These are phyloP conservation scores for Otolemur crassicaudatus DNA, from an alignment of 2,797 vertebrate species.

Conservation along the genomic window DNA sequence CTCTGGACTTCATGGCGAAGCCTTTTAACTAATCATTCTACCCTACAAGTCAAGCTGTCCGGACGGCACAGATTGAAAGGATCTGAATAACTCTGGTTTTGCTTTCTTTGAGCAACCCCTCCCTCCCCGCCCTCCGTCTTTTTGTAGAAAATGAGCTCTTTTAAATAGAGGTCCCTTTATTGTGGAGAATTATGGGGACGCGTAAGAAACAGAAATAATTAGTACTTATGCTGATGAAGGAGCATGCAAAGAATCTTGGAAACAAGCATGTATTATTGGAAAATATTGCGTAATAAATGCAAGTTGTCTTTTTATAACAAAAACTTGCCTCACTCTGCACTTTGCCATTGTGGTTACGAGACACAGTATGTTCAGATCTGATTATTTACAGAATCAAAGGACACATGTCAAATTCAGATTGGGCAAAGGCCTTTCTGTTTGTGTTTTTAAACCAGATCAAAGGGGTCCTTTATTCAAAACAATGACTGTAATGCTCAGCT, in stretches of 20 bases:
- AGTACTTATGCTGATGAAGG: not conserved
- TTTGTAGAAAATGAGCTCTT: conserved; percentile 46
- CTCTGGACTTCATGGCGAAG: not conserved
- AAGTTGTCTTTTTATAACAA: conserved; percentile 62
- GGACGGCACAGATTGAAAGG: not conserved
- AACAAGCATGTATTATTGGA: conserved; percentile 40
- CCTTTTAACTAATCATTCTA: not conserved
- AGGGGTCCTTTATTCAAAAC: conserved; percentile 66
- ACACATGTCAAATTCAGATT: conserved; percentile 70
- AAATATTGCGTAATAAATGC: conserved; percentile 69
- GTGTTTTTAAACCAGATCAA: conserved; percentile 76
- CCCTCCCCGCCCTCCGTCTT: not conserved
- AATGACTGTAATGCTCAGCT: conserved; percentile 60
- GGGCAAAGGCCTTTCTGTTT: conserved; percentile 63
- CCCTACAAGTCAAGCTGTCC: not conserved
- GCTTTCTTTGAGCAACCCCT: conserved; percentile 37
- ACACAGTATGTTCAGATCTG: conserved; percentile 65
- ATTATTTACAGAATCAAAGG: conserved; percentile 75
- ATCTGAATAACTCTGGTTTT: conserved; percentile 50
- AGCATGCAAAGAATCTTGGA: conserved; percentile 42
- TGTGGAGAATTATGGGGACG: conserved; percentile 20
- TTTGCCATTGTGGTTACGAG: conserved; percentile 68
- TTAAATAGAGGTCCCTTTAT: conserved; percentile 51
- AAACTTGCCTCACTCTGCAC: conserved; percentile 43
- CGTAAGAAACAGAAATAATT: conserved; percentile 48